phyloP scores from a whole-genome alignment of 2,888 invertebrate species.

The Ichneumoninae sp. region DNA sequence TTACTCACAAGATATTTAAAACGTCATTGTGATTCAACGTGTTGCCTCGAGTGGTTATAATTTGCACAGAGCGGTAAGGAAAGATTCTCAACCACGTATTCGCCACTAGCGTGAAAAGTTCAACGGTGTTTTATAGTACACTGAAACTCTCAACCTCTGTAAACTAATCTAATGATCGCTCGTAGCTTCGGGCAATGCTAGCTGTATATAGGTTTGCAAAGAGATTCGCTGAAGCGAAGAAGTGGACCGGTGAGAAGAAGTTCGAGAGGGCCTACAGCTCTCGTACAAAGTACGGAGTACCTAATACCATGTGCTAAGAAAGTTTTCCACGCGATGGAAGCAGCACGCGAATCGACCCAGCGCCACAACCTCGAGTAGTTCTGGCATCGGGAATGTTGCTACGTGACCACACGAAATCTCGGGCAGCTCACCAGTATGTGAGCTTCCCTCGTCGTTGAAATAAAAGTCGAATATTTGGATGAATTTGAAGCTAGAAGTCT shows the following conservation, averaged over 20 bases:
- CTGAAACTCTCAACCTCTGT: slow-evolving; percentile 4
- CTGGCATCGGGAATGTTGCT: slow-evolving; percentile 55
- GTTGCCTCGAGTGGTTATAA: not conserved
- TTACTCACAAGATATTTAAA: not conserved
- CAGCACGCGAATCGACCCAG: slow-evolving; percentile 54
- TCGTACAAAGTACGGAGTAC: slow-evolving; percentile 31
- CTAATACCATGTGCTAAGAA: slow-evolving; percentile 23
- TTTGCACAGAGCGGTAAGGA: not conserved
- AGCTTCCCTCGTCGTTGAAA: slow-evolving; percentile 20
- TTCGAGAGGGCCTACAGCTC: slow-evolving; percentile 36
- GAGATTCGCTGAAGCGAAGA: slow-evolving; percentile 41
- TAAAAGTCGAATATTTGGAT: slow-evolving; percentile 2
- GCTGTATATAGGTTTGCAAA: slow-evolving; percentile 13
- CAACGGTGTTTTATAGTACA: slow-evolving; percentile 2
- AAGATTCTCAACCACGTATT: slow-evolving; percentile 10
- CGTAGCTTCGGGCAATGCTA: slow-evolving; percentile 7
- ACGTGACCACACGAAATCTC: slow-evolving; percentile 50
- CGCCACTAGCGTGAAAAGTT: slow-evolving; percentile 16
- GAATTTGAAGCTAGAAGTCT: slow-evolving; percentile 15
- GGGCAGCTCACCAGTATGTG: slow-evolving; percentile 2
- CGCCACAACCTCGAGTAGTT: slow-evolving; percentile 40
- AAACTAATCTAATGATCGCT: slow-evolving; percentile 26
- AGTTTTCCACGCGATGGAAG: slow-evolving; percentile 60
- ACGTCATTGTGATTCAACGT: not conserved
- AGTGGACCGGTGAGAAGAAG: slow-evolving; percentile 44